A percentile compares a stretch with the other conserved stretches of the same genome.
Evolutionary conservation across 2,113 vertebrate genomes (phyloP).

Genomic region (Labeo rohita): DNA sequence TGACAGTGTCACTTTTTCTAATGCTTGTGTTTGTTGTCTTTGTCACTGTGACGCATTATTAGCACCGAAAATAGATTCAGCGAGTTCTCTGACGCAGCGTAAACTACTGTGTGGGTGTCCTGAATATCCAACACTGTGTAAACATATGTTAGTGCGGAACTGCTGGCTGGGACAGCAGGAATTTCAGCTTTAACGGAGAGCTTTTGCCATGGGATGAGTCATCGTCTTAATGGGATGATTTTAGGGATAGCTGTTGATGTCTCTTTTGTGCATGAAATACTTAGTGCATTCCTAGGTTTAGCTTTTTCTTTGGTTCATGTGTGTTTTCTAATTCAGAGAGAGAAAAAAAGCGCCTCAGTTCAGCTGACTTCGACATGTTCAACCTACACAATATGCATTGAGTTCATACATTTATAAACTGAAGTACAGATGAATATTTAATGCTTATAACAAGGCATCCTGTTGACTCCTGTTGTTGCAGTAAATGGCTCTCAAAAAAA

Average conservation of each 20-base stretch:
- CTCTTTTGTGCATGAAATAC: conserved; percentile 1
- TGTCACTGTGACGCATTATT: not conserved
- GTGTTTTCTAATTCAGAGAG: not conserved
- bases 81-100: not conserved
- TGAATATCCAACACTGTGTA: not conserved
- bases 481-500: not conserved
- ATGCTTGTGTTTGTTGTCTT: not conserved
- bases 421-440: conserved; percentile 25
- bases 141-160: conserved; percentile 65
- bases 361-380: not conserved
- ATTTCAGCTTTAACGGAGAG: not conserved
- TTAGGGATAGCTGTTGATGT: conserved; percentile 52
- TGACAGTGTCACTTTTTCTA: not conserved
- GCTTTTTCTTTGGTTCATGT: not conserved
- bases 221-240: conserved; percentile 68
- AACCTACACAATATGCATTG: not conserved
- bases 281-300: not conserved
- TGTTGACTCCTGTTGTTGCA: not conserved
- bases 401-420: not conserved
- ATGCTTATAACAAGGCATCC: not conserved
- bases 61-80: not conserved
- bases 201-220: conserved; percentile 63
- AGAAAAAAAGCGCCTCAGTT: not conserved
- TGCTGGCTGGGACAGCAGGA: conserved; percentile 67
- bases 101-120: conserved; percentile 1